These are phyloP conservation scores for Zaprionus capensis DNA, from an alignment of 1,140 invertebrate genomes.

Conservation along the genomic window DNA sequence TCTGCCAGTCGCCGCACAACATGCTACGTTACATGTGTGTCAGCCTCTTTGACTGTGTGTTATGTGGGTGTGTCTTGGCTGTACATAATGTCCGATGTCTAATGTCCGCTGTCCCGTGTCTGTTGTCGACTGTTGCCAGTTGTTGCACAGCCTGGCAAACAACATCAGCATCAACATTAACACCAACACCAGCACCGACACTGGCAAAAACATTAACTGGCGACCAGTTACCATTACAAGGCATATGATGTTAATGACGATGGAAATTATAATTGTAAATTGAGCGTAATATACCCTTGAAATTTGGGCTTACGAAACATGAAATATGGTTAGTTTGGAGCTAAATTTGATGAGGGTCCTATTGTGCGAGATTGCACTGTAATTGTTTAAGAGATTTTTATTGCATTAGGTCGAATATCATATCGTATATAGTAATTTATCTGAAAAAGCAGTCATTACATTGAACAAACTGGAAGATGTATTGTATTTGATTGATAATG, in stretches of 20 bases:
- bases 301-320: not conserved
- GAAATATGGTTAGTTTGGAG: not conserved
- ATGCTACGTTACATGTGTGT: constrained; percentile 74
- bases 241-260: constrained; percentile 63
- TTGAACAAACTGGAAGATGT: not conserved
- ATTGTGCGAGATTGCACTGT: too few species aligned
- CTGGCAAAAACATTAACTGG: constrained; percentile 49
- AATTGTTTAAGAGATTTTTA: too few species aligned
- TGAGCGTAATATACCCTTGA: constrained; percentile 44
- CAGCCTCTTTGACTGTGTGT: constrained; percentile 39
- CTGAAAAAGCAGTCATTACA: too few species aligned
- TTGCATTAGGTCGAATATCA: too few species aligned
- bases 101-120: not conserved
- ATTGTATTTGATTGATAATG: not conserved
- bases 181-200: constrained; percentile 55
- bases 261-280: constrained; percentile 35
- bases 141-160: constrained; percentile 35
- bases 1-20: constrained; percentile 44
- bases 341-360: not conserved
- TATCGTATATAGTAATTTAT: too few species aligned
- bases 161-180: constrained; percentile 58
- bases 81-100: constrained; percentile 20
- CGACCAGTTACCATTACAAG: constrained; percentile 69
- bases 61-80: constrained; percentile 70
- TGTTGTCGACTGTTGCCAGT: constrained; percentile 15